Evolutionary conservation across 2,113 vertebrate genomes (phyloP), one percentile per base, ranked within the genome.

Genomic region (Leucosticte australis): DNA sequence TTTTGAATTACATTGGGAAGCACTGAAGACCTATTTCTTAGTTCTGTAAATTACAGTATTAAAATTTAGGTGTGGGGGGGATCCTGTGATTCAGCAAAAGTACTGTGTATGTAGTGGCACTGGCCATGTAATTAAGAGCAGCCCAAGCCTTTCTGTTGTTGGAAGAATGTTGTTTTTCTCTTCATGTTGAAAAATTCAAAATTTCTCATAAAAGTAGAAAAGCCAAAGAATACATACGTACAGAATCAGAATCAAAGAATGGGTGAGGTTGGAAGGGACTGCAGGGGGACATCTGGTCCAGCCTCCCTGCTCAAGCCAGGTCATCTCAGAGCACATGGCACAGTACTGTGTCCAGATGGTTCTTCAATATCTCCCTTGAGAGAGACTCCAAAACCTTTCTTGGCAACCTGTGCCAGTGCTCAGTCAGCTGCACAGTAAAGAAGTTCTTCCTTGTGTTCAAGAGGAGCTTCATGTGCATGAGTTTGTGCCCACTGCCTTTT

Each of bases 351-450:
- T 39, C 28, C 60, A n/a, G 60, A 52, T 35, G 15, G n/a, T 67
- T 74, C 28, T 39, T 59, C 33, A 52, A 23, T 74, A 30, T 52
- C 52, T 74, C 33, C 33, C 14, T 56, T 46, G 60, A 74, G 69
- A 13, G 52, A 59, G 22, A 11, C 33, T 74, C 10, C 33, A 52
- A 13, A 49, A 37, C 7, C 18, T 57, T 10, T 73, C 27, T 59
- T 24, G 18, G 23, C 2, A 15, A 6, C 13, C 42, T 13, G 10
- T 73, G 9, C 42, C 18, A 50, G 11, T 28, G 22, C 37, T 44
- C 1, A 0, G 10, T 81, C 33, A 67, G 13, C 23, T 7, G 4
- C 37, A 33, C 3, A 7, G 22, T 33, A 52, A 74, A 42, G 2
- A 57, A 42, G 2, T 33, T 67, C 8, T 80, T 80, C 15, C 44